Conservation (phyloP, 2,797 vertebrate genomes). For the Catharus ustulatus region DNA sequence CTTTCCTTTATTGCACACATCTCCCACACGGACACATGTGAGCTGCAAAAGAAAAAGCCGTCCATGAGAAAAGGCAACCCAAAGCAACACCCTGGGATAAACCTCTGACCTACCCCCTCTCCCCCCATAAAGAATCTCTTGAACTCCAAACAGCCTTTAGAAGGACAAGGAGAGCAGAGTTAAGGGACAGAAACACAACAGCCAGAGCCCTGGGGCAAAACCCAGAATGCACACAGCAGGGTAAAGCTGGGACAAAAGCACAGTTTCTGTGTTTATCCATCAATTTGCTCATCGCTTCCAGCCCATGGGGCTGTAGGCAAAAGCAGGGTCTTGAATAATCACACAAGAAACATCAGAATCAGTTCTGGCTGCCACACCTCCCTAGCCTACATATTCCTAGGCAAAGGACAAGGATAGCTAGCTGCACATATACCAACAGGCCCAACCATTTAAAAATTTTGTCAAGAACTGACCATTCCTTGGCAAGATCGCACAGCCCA, state of each 20-base stretch:
- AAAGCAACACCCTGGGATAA: neutral
- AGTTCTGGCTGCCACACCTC: neutral
- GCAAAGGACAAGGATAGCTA: neutral
- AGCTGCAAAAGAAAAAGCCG: constrained; percentile 79
- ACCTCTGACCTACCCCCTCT: neutral
- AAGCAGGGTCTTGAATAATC: neutral
- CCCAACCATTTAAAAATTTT: neutral
- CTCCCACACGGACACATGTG: constrained; percentile 93
- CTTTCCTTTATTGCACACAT: constrained; percentile 95
- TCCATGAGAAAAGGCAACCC: neutral
- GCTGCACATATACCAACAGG: neutral
- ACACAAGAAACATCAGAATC: neutral
- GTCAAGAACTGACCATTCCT: constrained; percentile 87
- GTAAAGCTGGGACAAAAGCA: neutral
- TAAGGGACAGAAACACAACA: neutral
- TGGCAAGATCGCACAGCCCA: constrained; percentile 88
- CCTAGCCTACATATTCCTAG: neutral
- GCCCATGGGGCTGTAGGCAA: neutral
- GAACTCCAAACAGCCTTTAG: neutral
- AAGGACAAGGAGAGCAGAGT: neutral
- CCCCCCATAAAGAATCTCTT: neutral
- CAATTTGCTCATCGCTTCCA: neutral
- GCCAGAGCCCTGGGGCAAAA: neutral
- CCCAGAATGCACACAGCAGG: neutral
- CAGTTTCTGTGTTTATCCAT: neutral